Percentiles rank a stretch among this genome's conserved stretches.
These are phyloP conservation scores for Erpornis zantholeuca DNA, from an alignment of 2,113 vertebrate genomes.

Conservation along the genomic window DNA sequence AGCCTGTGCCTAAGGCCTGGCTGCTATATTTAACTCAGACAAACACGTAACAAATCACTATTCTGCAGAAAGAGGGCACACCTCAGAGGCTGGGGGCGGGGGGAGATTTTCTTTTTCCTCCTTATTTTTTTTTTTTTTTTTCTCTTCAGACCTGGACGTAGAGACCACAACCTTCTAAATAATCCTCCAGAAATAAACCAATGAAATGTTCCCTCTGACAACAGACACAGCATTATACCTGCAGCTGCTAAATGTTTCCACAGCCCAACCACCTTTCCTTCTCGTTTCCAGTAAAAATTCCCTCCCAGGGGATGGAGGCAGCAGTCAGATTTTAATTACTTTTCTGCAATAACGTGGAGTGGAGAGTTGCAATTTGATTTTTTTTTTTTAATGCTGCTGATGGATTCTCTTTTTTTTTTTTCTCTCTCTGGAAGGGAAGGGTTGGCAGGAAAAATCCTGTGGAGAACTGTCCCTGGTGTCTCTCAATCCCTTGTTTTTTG, in stretches of 20 bases:
- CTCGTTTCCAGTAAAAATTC: slow-evolving; percentile 81
- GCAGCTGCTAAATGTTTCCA: slow-evolving; percentile 84
- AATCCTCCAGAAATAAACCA: slow-evolving; percentile 84
- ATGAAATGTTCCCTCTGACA: slow-evolving; percentile 78
- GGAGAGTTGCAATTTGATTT: slow-evolving; percentile 22
- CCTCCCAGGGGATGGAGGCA: slow-evolving; percentile 72
- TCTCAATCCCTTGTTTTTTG: not conserved
- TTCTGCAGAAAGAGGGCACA: slow-evolving; percentile 72
- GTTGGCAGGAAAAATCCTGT: not conserved
- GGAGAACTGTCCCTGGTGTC: not conserved
- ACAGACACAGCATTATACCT: slow-evolving; percentile 81
- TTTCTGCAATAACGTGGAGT: slow-evolving; percentile 68
- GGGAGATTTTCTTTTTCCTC: too few relatives aligned
- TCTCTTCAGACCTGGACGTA: slow-evolving; percentile 70
- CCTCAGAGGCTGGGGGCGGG: slow-evolving; percentile 59
- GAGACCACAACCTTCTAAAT: slow-evolving; percentile 84
- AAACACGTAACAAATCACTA: slow-evolving; percentile 82
- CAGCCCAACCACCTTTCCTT: slow-evolving; percentile 78
- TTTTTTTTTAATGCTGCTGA: not conserved
- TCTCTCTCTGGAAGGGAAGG: not conserved
- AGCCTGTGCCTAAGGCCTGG: slow-evolving; percentile 48
- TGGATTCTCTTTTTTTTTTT: slow-evolving; percentile 33
- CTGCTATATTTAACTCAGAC: slow-evolving; percentile 81
- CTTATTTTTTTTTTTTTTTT: slow-evolving; percentile 67
- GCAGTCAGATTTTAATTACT: slow-evolving; percentile 79